Evolutionary conservation across 2,888 invertebrate genomes (phyloP), one percentile per base, ranked within the genome.

Genomic region (Eristalis pertinax): DNA sequence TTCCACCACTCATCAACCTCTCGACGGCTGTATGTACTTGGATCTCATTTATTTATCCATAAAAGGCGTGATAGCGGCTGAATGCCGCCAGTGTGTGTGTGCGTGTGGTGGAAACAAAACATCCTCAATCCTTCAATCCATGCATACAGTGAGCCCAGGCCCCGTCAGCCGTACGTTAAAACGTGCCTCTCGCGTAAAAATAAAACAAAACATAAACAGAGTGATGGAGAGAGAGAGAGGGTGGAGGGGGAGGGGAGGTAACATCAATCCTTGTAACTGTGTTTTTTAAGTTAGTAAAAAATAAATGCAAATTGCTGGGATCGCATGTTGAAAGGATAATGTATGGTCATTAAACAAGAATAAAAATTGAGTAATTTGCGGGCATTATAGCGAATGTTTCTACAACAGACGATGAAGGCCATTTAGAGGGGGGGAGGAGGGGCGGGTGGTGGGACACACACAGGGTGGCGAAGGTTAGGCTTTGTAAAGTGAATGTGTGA

Each of bases 251-350:
- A 38, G 35, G 35, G 5, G 35, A 1, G 0, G 5, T 0, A 60
- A 60, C 82, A 86, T 86, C 82, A 78, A 83, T 86, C 86, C 67
- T 79, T 78, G 83, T 75, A 83, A 86, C 63, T 74, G 58, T 83
- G 83, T 83, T 78, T 82, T 86, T 50, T 0, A 50, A 86, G 78
- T 82, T 83, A 86, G 86, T 86, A 74, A 82, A 86, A 86, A 75
- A 86, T 78, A 86, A 86, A 86, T 78, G 78, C 78, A 86, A 86
- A 86, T 78, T 79, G 78, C 72, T 67, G 75, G 75, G 82, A 83
- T 86, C 62, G 78, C 69, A 86, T 83, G 83, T 75, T 83, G 78
- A 86, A 79, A 75, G 83, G 82, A 86, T 83, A 86, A 86, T 86
- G 67, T 83, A 79, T 75, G 74, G 86, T 79, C 82, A 72, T 79